Evolutionary conservation across 2,888 invertebrate genomes (phyloP).

Genomic region (Blomia tropicalis): DNA sequence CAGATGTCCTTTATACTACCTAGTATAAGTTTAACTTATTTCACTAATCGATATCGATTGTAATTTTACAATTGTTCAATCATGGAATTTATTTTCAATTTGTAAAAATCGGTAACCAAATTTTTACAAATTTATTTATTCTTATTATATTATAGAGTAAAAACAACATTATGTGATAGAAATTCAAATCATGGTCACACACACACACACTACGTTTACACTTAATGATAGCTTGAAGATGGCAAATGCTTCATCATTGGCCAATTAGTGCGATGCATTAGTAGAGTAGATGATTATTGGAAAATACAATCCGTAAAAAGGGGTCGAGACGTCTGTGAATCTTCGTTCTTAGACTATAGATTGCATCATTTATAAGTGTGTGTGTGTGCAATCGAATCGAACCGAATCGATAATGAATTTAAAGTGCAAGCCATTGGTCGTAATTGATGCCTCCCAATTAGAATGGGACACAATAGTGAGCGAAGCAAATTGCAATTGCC

Average conservation of each 20-base stretch:
- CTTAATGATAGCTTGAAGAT: no score
- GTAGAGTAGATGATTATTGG: background rate
- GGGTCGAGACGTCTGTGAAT: background rate
- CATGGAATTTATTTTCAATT: background rate
- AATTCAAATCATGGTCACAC: no score
- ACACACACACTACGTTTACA: no score
- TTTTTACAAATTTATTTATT: background rate
- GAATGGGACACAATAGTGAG: background rate
- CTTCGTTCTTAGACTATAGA: no score
- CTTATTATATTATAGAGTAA: background rate
- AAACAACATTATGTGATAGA: background rate
- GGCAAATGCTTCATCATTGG: constrained; percentile 11
- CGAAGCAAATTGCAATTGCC: constrained; percentile 2
- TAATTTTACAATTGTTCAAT: background rate
- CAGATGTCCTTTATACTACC: no score
- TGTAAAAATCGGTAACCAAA: background rate
- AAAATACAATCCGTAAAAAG: background rate
- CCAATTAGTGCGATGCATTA: constrained; percentile 10
- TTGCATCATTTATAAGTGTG: background rate
- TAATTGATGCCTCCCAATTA: constrained; percentile 14
- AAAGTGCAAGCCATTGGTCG: constrained; percentile 5
- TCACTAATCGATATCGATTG: no score
- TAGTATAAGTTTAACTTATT: no score
- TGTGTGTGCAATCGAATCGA: background rate
- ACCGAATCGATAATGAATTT: constrained; percentile 14